Conservation (phyloP, 2,113 vertebrate genomes). For the Chionis minor region DNA sequence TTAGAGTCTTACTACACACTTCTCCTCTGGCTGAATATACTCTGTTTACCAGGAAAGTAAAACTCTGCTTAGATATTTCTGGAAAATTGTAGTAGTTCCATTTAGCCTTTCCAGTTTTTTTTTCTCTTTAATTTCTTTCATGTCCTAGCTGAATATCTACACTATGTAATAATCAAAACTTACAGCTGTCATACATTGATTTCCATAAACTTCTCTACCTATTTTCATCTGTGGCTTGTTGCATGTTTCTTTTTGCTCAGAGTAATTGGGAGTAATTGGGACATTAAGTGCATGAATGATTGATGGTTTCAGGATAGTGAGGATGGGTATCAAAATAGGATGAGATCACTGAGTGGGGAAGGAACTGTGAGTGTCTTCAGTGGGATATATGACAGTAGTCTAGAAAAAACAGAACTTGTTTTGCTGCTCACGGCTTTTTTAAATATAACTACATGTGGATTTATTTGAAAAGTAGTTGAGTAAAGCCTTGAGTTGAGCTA, state of each 20-base stretch:
- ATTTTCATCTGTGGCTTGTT: not conserved
- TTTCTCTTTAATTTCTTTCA: not conserved
- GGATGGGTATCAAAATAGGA: not conserved
- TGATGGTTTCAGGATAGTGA: not conserved
- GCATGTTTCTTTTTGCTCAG: not conserved
- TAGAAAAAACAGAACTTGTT: not conserved
- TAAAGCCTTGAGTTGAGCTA: not conserved
- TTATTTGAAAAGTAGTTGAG: not conserved
- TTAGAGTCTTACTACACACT: not conserved
- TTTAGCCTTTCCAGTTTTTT: not conserved
- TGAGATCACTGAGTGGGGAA: not conserved
- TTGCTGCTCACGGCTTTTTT: not conserved
- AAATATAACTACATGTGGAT: not conserved
- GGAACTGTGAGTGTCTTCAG: not conserved
- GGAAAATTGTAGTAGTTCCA: not conserved
- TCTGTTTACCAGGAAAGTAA: not conserved
- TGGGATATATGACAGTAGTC: not conserved
- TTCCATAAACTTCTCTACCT: not conserved
- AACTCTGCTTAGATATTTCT: not conserved
- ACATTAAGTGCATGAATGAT: not conserved
- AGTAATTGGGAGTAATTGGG: not conserved
- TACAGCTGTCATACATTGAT: not conserved
- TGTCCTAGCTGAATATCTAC: not conserved
- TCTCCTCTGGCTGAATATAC: not conserved
- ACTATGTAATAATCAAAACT: not conserved